Base-by-base conservation (phyloP, 2,113 vertebrate species). In the Brienomyrus brachyistius region DNA sequence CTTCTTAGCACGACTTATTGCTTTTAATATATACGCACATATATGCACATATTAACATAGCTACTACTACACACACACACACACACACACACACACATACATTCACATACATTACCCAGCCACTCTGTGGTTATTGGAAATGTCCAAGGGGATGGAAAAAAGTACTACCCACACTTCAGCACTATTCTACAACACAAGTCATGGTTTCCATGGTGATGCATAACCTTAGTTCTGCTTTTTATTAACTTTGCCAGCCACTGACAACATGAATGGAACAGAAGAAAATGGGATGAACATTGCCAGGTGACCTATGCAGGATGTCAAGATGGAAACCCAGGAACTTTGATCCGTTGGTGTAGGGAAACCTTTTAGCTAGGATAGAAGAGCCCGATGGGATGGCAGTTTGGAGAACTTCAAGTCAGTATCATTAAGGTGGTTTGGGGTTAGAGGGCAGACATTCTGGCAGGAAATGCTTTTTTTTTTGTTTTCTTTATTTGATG, bases 351-450 rank as follows among this genome's bases (percentile, higher is more conserved):
- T 92, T 91, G 91, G 56, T 90, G 93, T 94, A 92, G 90, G 93
- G 93, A 92, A 93, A 91, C 87, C 91, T 95, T 94, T 93, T 93
- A 94, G 91, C 93, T 94, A 89, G 90, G 91, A 92, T 92, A 90
- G 89, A 90, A 51, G 50, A 92, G 90, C 94, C 94, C 91, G 88
- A 88, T 91, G 93, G 93, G 93, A 94, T 89, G 91, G 92, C 93
- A 93, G 92, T 93, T 92, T 91, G 89, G 91, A 93, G 94, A 93
- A 94, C 92, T 91, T 91, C 91, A 92, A 92, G 91, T 90, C 92
- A 92, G 91, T 92, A 94, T 94, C 94, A 94, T 94, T 94, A 94
- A 94, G 93, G 91, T 91, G 93, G 82, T 47, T 93, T 91, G 93
- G 92, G 82, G 45, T 48, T 48, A 47, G 7, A 47, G 82, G 17